A percentile compares a stretch with the other conserved stretches of the same genome.
Evolutionary conservation across 1,140 invertebrate species (phyloP).

Genomic region (Dryas iulia): DNA sequence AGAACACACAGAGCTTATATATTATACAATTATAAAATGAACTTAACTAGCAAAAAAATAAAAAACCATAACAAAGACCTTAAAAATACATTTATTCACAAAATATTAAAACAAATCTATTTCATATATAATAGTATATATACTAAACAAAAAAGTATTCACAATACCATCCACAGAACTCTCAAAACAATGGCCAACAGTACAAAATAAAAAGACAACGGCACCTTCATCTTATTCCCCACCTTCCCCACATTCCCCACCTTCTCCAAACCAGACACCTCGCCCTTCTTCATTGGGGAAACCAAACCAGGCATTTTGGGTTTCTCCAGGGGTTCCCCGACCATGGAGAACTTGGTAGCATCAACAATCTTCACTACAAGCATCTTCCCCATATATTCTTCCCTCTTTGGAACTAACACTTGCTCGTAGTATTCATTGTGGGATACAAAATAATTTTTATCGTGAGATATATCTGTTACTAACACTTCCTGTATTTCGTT

Average conservation of each 20-base stretch:
- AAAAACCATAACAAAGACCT: background rate
- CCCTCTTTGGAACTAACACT: conserved; percentile 90
- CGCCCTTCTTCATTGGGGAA: conserved; percentile 75
- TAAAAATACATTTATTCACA: background rate
- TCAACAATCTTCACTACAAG: conserved; percentile 89
- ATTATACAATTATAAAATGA: no score
- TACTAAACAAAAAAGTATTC: background rate
- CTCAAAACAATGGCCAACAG: background rate
- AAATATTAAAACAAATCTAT: background rate
- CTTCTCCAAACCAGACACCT: conserved; percentile 72
- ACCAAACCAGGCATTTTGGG: conserved; percentile 77
- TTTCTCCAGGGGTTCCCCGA: conserved; percentile 84
- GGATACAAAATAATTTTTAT: conserved; percentile 93
- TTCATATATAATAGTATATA: no score
- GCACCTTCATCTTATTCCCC: conserved; percentile 30
- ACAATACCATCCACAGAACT: background rate
- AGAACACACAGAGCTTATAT: no score
- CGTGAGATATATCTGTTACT: conserved; percentile 96
- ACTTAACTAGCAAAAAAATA: background rate
- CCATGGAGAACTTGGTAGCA: conserved; percentile 93
- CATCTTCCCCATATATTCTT: conserved; percentile 90
- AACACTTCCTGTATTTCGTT: conserved; percentile 90
- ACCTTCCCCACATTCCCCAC: conserved; percentile 2
- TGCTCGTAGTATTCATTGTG: conserved; percentile 99
- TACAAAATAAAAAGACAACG: conserved; percentile 32